Evolutionary conservation across 2,888 invertebrate species (phyloP), one percentile per base, ranked within the genome.

Genomic region (Melinaea marsaeus): DNA sequence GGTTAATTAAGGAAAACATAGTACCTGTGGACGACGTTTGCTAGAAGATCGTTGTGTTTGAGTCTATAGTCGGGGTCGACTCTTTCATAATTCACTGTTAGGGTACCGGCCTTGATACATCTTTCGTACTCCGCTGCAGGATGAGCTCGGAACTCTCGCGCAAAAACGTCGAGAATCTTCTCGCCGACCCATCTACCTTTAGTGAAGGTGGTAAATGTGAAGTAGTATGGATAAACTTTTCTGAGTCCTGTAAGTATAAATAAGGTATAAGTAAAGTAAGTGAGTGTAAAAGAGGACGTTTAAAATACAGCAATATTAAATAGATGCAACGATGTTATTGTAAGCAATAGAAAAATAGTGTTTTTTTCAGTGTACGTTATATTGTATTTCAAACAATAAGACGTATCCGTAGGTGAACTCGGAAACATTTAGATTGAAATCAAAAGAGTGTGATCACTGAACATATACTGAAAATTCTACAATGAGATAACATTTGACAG

Each of bases 171-270:
- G 71, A 97, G 91, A 72, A 99, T 95, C 81, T 95, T 95, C 85
- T 97, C 96, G 3, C 98, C 98, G 3, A 98, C 97, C 98, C 98
- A 99, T 75, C 98, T 93, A 7, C 98, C 97, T 90, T 99, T 99
- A 67, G 97, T 97, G 90, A 97, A 98, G 48, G 98, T 97, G 68
- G 97, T 96, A 90, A 98, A 99, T 67, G 97, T 97, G 91, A 97
- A 99, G 89, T 97, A 97, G 91, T 99, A 99, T 0, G 99, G 99
- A 84, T 97, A 98, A 2, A 99, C 98, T 92, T 99, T 98, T 73
- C 98, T 93, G 73, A 98, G 93, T 74, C 97, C 98, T 97, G 92
- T 33, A 69, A 72, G 55, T 32, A 55, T 46, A 62, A 65, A 58
- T 34, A 5, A 51, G 3, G 42, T 42, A 42, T 9, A 9, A 42